Base-by-base conservation (phyloP, 2,888 invertebrate genomes). In the Diloba caeruleocephala region DNA sequence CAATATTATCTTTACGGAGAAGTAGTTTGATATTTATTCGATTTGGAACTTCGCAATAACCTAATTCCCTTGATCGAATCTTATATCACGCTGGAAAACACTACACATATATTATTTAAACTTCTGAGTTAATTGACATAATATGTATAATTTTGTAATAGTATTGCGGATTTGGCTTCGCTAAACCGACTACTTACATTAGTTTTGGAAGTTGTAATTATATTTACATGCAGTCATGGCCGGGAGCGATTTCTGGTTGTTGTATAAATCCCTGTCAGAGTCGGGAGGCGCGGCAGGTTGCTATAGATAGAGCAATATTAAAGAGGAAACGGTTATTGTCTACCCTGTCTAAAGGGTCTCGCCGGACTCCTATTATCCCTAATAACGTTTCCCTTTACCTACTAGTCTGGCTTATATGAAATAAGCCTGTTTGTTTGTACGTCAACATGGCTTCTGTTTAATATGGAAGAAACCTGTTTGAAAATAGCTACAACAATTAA, bases 301-400 rank as follows among this genome's bases (percentile, higher is more conserved):
- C 59, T 66, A 69, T 70, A 71, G 57, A 68, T 76, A 72, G 69
- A 73, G 76, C 69, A 70, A 79, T 81, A 81, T 79, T 76, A 78
- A 78, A 76, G 73, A 76, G 78, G 71, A 79, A 82, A 82, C 71
- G 72, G 77, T 79, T 81, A 82, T 84, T 80, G 78, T 80, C 76
- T 74, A 74, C 71, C 71, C 75, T 58, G 68, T 54, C 73, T 72
- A 78, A 74, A 76, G 71, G 79, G 71, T 74, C 81, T 71, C 78
- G 60, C 63, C 65, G 79, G 76, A 71, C 78, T 74, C 75, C 70
- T 79, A 78, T 82, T 80, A 81, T 78, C 72, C 77, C 71, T 76
- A 82, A 84, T 83, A 82, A 81, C 76, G 72, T 80, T 78, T 76
- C 64, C 78, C 71, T 78, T 70, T 75, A 70, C 71, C 72, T 66